Evolutionary conservation across 2,113 vertebrate genomes (phyloP).

Genomic region (Hepsetus odoe): DNA sequence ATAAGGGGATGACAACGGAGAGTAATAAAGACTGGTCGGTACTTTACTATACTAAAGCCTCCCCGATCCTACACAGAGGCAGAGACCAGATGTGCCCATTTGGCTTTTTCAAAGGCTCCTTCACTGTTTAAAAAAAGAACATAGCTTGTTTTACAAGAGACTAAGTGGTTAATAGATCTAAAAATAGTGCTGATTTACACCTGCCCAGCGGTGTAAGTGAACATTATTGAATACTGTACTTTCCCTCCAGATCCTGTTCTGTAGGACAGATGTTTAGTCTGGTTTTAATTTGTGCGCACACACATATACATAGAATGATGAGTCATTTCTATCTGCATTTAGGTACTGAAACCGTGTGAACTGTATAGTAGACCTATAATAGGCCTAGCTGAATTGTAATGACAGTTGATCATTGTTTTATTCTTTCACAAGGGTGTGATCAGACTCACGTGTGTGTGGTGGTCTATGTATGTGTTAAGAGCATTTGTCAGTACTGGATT

Average conservation of each 20-base stretch:
- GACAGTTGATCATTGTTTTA: not conserved
- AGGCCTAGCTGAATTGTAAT: not conserved
- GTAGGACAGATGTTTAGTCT: slow-evolving; percentile 25
- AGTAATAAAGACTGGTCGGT: slow-evolving; percentile 27
- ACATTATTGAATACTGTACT: not conserved
- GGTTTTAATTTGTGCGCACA: not conserved
- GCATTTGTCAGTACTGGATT: too few species aligned
- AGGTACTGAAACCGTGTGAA: not conserved
- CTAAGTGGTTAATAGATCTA: slow-evolving; percentile 23
- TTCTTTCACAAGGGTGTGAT: not conserved
- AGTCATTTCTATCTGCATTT: not conserved
- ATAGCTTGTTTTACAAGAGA: slow-evolving; percentile 15
- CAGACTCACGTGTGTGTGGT: too few species aligned
- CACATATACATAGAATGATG: not conserved
- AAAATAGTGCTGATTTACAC: slow-evolving; percentile 13
- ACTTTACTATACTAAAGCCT: slow-evolving; percentile 7
- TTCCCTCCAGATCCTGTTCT: not conserved
- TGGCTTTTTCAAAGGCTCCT: not conserved
- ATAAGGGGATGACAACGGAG: slow-evolving; percentile 46
- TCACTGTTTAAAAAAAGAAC: not conserved
- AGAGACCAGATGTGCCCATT: not conserved
- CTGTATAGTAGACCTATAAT: not conserved
- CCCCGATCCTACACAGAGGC: not conserved
- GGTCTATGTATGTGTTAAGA: too few species aligned
- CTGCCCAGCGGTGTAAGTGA: not conserved